Conservation (phyloP, 2,888 invertebrate genomes). For the Acleris emargana region DNA sequence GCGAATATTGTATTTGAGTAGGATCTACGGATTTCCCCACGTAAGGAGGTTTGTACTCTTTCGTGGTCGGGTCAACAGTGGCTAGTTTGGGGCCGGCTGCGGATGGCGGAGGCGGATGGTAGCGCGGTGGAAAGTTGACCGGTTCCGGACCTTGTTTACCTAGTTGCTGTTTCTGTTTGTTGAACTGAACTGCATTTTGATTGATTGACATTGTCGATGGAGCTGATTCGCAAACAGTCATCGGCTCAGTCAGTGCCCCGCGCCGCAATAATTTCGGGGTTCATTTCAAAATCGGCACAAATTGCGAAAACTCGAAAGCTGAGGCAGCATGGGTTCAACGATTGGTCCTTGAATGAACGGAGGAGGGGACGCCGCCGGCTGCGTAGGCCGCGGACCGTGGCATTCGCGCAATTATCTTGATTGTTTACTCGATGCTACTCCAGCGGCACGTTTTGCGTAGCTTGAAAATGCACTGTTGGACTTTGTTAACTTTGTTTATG, state of each 20-base stretch:
- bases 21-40: conserved; percentile 67
- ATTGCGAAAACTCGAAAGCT: conserved; percentile 63
- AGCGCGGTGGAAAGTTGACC: conserved; percentile 88
- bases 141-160: conserved; percentile 81
- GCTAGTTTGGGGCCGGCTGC: conserved; percentile 85
- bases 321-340: conserved; percentile 74
- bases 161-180: conserved; percentile 80
- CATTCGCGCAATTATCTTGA: conserved; percentile 75
- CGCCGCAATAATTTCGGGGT: conserved; percentile 49
- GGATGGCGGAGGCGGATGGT: conserved; percentile 90
- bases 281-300: conserved; percentile 64
- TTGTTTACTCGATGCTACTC: conserved; percentile 42
- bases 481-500: conserved; percentile 39
- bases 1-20: conserved; percentile 68
- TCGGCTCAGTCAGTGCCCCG: conserved; percentile 62
- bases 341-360: conserved; percentile 80
- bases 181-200: conserved; percentile 77
- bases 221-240: conserved; percentile 57
- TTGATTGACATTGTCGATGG: conserved; percentile 79
- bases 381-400: conserved; percentile 79
- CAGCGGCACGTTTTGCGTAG: conserved; percentile 29
- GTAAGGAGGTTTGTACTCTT: conserved; percentile 75
- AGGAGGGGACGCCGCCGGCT: conserved; percentile 79
- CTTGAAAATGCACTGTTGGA: conserved; percentile 22
- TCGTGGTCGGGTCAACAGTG: conserved; percentile 82